A percentile compares a stretch with the other conserved stretches of the same genome.
Evolutionary conservation across 2,113 vertebrate genomes (phyloP).

Genomic region (Corythornis madagascariensis): DNA sequence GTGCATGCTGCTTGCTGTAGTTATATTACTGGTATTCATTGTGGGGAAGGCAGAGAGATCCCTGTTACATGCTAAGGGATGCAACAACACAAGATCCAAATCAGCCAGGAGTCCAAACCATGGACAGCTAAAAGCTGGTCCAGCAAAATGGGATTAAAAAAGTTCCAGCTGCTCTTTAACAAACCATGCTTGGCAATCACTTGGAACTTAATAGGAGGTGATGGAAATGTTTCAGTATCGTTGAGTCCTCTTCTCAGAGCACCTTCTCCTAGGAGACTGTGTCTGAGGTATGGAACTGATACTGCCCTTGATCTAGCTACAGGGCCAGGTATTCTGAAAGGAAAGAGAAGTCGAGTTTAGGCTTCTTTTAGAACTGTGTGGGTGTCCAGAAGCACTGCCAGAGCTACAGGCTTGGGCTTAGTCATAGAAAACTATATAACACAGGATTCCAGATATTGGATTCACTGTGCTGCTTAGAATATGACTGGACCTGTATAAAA

Average conservation of each 20-base stretch:
- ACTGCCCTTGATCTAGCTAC: background rate
- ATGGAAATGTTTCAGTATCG: background rate
- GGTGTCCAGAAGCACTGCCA: background rate
- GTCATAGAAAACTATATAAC: background rate
- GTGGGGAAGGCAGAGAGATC: background rate
- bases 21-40: background rate
- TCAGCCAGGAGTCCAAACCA: background rate
- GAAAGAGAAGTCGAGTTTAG: background rate
- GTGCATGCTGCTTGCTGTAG: background rate
- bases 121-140: background rate
- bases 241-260: background rate
- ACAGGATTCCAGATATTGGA: background rate
- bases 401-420: background rate
- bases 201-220: background rate
- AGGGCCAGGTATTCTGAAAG: background rate
- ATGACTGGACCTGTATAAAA: background rate
- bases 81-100: background rate
- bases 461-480: background rate
- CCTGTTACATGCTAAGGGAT: background rate
- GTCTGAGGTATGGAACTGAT: background rate
- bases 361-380: background rate
- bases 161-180: background rate
- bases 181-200: background rate
- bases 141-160: background rate
- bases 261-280: background rate